Evolutionary conservation across 2,113 vertebrate genomes (phyloP), one percentile per base, ranked within the genome.

Genomic region (Orientallactaga bullata): DNA sequence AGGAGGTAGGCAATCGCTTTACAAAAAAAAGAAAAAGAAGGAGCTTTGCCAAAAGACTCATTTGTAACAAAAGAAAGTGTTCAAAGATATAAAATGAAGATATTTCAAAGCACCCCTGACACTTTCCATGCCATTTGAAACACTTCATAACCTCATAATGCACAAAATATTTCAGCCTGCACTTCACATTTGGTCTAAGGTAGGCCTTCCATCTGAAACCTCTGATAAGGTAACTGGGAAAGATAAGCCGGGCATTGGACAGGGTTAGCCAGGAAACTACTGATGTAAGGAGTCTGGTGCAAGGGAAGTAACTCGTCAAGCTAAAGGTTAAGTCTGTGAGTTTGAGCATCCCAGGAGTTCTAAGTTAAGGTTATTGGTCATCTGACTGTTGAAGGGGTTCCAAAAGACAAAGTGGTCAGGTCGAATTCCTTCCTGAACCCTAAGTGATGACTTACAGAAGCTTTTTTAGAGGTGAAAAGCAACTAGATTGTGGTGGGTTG

Each of bases 61-160:
- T 60, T 89, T 63, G 89, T 78, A 95, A 65, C 7, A 69, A 91
- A 94, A 90, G 20, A 90, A 35, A 91, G 17, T 26, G 84, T 65
- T 37, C 23, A 26, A 93, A 92, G 51, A 90, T 55, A 55, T 20
- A 78, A 55, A 93, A 77, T 83, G 78, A 91, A 80, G 68, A 85
- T 39, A 42, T 82, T 71, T 93, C 23, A 80, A 84, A 94, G 63
- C 42, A 89, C 37, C 72, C 86, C 23, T 6, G 55, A 55, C 18
- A 2, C 12, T 72, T 89, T 21, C 26, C 51, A 76, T 68, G 28
- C 65, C 60, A 63, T 93, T 60, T 32, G 35, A 73, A 93, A 78
- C 1, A 65, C 85, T 66, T 84, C 85, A 90, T 30, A 89, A 47
- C 26, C 13, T 84, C 55, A 55, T 5, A 16, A 92, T 18, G 1